Evolutionary conservation across 2,888 invertebrate genomes (phyloP).

Genomic region (Noctua janthina): DNA sequence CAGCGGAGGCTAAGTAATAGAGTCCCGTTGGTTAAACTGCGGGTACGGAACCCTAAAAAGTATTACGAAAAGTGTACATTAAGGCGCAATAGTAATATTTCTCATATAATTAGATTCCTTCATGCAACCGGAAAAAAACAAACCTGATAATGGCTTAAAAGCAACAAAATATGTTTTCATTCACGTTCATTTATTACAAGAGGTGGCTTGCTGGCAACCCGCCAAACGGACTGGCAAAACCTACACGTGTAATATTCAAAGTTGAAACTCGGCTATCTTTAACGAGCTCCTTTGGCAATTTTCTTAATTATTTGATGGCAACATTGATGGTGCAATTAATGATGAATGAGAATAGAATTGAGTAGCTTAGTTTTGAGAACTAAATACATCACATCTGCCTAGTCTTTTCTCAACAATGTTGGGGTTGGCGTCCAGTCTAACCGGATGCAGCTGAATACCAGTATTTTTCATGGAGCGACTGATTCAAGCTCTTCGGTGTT

Average conservation of each 20-base stretch:
- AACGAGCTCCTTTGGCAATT: not conserved
- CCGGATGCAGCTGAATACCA: too few relatives aligned
- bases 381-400: too few relatives aligned
- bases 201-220: slow-evolving; percentile 28
- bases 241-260: slow-evolving; percentile 37
- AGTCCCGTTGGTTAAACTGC: too few relatives aligned
- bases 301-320: slow-evolving; percentile 15
- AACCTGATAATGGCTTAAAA: slow-evolving; percentile 19
- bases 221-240: slow-evolving; percentile 37
- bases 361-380: not conserved
- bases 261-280: slow-evolving; percentile 12
- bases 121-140: slow-evolving; percentile 19
- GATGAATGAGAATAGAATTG: not conserved
- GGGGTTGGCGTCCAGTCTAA: too few relatives aligned
- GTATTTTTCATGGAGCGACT: too few relatives aligned
- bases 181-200: slow-evolving; percentile 42
- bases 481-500: too few relatives aligned
- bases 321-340: not conserved
- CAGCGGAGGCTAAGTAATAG: too few relatives aligned
- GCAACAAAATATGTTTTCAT: slow-evolving; percentile 41
- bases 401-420: too few relatives aligned
- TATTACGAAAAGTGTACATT: too few relatives aligned
- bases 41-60: too few relatives aligned
- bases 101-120: too few relatives aligned
- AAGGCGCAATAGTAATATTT: too few relatives aligned